A percentile compares a stretch with the other conserved stretches of the same genome.
Evolutionary conservation across 2,888 invertebrate genomes (phyloP).

Genomic region (Zygogramma bicolorata): DNA sequence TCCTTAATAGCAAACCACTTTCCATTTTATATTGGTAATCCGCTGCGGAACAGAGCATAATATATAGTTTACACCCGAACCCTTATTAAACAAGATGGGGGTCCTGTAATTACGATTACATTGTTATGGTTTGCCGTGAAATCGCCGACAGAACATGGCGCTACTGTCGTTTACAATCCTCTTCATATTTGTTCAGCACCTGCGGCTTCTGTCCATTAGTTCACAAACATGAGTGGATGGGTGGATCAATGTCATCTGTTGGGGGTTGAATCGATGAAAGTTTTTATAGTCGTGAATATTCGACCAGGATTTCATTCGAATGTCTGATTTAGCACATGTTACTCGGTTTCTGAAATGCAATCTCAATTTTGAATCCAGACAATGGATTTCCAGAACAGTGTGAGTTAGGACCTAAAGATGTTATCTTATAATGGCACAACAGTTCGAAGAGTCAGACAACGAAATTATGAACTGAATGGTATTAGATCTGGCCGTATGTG

Average conservation of each 20-base stretch:
- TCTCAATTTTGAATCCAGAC: too few relatives aligned
- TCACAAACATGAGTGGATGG: background rate
- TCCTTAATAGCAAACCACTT: background rate
- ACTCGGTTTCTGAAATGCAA: too few relatives aligned
- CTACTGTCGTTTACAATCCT: constrained; percentile 10
- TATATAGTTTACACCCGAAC: constrained; percentile 26
- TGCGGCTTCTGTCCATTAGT: constrained; percentile 22
- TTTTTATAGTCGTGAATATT: background rate
- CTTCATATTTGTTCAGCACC: constrained; percentile 36
- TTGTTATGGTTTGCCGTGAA: constrained; percentile 38
- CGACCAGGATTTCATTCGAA: background rate
- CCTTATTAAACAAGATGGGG: constrained; percentile 26
- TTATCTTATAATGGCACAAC: too few relatives aligned
- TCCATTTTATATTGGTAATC: constrained; percentile 27
- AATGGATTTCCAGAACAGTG: too few relatives aligned
- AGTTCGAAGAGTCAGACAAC: too few relatives aligned
- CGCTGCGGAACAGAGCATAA: constrained; percentile 22
- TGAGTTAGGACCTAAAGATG: too few relatives aligned
- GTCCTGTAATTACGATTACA: constrained; percentile 37
- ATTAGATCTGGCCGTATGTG: too few relatives aligned
- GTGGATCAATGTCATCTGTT: background rate
- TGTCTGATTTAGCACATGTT: too few relatives aligned
- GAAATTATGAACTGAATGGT: too few relatives aligned
- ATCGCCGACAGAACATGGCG: constrained; percentile 26
- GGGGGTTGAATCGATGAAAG: background rate